Percentiles rank a stretch among this genome's conserved stretches.
These are phyloP conservation scores for Drosophila quadrilineata DNA, from an alignment of 1,140 invertebrate genomes.

Conservation along the genomic window DNA sequence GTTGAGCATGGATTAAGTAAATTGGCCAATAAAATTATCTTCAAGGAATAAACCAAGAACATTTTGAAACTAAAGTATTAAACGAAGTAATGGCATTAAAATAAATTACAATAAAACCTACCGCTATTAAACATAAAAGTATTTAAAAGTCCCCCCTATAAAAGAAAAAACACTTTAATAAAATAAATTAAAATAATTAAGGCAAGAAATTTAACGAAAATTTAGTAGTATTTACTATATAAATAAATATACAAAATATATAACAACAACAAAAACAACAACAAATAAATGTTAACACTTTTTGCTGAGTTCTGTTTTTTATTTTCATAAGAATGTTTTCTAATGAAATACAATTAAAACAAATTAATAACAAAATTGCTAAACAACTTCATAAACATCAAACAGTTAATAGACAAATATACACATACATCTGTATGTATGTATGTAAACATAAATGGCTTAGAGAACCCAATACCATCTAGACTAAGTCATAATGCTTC, in stretches of 20 bases:
- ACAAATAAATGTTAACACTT: conserved; percentile 59
- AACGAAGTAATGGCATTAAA: conserved; percentile 19
- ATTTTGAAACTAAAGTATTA: conserved; percentile 60
- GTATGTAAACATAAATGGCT: no score
- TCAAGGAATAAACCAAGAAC: conserved; percentile 17
- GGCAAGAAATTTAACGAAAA: no score
- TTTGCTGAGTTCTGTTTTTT: conserved; percentile 61
- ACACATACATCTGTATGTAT: no score
- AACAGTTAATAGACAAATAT: conserved; percentile 55
- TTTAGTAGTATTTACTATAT: no score
- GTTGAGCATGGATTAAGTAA: conserved; percentile 26
- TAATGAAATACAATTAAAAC: conserved; percentile 41
- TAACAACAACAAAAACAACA: conserved; percentile 41
- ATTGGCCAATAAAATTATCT: conserved; percentile 58
- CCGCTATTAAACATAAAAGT: conserved; percentile 63
- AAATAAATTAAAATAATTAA: conserved; percentile 50
- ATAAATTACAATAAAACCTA: conserved; percentile 53
- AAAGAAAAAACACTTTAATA: conserved; percentile 31
- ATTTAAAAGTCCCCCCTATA: conserved; percentile 49
- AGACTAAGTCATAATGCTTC: conserved; percentile 55
- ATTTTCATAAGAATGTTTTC: conserved; percentile 56
- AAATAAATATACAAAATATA: conserved; percentile 16
- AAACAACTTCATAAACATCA: conserved; percentile 26
- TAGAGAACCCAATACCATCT: conserved; percentile 19
- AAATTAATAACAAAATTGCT: conserved; percentile 29